Conservation (phyloP, 2,113 vertebrate species). For the Echinops telfairi region DNA sequence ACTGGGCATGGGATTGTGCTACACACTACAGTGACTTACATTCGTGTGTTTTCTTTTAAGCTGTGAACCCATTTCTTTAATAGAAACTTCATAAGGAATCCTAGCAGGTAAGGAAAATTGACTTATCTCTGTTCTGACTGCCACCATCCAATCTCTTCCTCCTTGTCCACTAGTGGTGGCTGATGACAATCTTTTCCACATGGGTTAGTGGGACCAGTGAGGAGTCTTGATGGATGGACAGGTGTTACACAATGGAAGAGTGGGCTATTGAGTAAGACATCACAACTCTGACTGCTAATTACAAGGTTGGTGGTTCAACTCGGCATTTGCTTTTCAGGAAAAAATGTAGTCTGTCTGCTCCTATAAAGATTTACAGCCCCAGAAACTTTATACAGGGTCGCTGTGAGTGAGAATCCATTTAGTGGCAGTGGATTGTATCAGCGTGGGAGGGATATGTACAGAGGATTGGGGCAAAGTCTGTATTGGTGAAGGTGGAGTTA, state of each 20-base stretch:
- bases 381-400: no score
- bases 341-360: no score
- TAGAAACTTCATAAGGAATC: neutral
- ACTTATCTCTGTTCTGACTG: neutral
- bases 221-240: neutral
- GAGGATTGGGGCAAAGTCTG: neutral
- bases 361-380: no score
- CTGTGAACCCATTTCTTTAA: neutral
- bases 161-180: neutral
- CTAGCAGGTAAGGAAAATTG: neutral
- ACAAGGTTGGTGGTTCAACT: no score
- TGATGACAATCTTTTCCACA: neutral
- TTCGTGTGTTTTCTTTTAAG: constrained; percentile 44
- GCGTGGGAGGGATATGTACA: neutral
- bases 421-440: no score
- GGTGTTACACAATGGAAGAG: neutral
- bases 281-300: no score
- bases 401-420: no score
- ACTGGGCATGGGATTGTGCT: neutral
- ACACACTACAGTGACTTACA: neutral
- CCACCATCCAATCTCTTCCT: neutral
- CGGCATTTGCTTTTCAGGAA: no score
- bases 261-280: no score
- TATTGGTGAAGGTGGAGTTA: neutral
- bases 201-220: neutral